A percentile compares a stretch with the other conserved stretches of the same genome.
phyloP scores from a whole-genome alignment of 2,113 vertebrate species.

The Anseranas semipalmata region DNA sequence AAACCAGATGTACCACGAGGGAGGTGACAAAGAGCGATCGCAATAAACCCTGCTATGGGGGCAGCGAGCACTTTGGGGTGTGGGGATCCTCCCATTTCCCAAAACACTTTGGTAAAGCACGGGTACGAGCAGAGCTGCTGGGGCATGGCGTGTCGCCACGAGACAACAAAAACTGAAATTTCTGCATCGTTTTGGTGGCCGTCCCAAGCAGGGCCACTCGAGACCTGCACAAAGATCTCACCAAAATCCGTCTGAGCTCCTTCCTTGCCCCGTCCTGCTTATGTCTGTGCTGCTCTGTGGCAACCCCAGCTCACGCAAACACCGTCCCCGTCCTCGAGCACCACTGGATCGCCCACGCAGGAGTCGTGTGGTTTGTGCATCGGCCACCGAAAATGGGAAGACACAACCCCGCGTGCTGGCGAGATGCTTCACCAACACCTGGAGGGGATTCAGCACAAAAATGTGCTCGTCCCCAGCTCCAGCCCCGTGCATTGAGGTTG shows the following conservation, averaged over 20 bases:
- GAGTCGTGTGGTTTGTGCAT: too few species aligned
- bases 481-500: background rate
- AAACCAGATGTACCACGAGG: background rate
- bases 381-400: background rate
- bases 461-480: background rate
- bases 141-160: background rate
- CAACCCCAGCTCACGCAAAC: background rate
- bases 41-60: background rate
- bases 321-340: background rate
- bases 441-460: background rate
- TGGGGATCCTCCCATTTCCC: accelerated
- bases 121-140: background rate
- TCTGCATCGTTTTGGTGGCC: too few species aligned
- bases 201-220: background rate
- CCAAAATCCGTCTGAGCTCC: background rate
- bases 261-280: background rate
- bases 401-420: background rate
- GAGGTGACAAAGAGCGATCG: too few species aligned
- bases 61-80: background rate
- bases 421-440: background rate
- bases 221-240: background rate
- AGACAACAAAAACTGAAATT: background rate
- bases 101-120: background rate
- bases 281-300: accelerated
- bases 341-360: background rate